These are phyloP conservation scores for Drosophila ananassae DNA, from an alignment of 1,140 invertebrate genomes.

Conservation along the genomic window DNA sequence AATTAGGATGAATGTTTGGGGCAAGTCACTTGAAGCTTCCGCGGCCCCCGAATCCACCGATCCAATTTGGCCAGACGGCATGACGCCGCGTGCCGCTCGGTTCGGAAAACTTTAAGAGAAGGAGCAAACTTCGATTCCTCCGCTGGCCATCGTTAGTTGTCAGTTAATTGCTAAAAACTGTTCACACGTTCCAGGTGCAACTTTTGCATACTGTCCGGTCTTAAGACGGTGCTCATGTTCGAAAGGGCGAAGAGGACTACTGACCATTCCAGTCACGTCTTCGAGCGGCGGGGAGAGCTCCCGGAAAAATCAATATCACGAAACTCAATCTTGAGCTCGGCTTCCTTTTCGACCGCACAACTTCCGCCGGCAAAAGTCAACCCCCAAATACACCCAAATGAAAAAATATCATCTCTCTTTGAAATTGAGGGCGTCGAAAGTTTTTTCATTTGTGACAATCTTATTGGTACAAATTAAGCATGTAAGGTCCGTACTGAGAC, in stretches of 20 bases:
- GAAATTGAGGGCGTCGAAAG: slow-evolving; percentile 52
- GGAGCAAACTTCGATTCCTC: slow-evolving; percentile 24
- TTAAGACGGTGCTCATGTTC: slow-evolving; percentile 3
- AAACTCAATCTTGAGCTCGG: slow-evolving; percentile 34
- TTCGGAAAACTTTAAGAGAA: background rate
- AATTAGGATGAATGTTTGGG: slow-evolving; percentile 81
- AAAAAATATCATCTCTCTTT: background rate
- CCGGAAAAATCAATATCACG: slow-evolving; percentile 73
- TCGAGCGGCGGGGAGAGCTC: slow-evolving; percentile 35
- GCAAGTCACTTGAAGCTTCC: slow-evolving; percentile 43
- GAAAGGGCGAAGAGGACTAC: background rate
- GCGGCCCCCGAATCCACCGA: slow-evolving; percentile 37
- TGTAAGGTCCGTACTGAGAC: slow-evolving; percentile 65
- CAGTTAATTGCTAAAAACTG: slow-evolving; percentile 81
- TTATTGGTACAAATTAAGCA: slow-evolving; percentile 61
- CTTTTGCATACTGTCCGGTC: slow-evolving; percentile 67
- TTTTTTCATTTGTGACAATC: slow-evolving; percentile 38
- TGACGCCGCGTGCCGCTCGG: slow-evolving; percentile 63
- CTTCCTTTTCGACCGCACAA: slow-evolving; percentile 30
- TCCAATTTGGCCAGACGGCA: slow-evolving; percentile 67
- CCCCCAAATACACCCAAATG: slow-evolving; percentile 26
- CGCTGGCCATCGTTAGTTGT: slow-evolving; percentile 44
- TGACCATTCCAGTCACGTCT: slow-evolving; percentile 63
- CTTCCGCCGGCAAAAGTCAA: slow-evolving; percentile 38
- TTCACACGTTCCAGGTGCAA: slow-evolving; percentile 76